Evolutionary conservation across 2,888 invertebrate genomes (phyloP).

Genomic region (Pandemis heparana): DNA sequence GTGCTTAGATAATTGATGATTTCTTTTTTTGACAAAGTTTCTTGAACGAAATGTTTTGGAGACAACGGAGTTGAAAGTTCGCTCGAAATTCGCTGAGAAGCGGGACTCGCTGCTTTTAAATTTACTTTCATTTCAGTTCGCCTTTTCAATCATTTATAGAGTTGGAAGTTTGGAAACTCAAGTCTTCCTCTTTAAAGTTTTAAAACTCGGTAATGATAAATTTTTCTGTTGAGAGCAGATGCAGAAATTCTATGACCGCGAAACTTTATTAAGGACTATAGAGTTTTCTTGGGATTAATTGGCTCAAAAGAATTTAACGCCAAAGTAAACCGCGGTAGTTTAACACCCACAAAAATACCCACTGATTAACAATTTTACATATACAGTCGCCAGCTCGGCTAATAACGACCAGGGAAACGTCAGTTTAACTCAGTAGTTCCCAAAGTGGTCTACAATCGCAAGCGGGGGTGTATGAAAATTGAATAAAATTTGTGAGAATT

Average conservation of each 20-base stretch:
- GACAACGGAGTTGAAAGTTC: conserved; percentile 1
- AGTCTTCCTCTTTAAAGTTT: neutral
- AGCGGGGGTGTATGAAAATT: too few relatives aligned
- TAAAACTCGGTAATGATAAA: neutral
- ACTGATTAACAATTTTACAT: too few relatives aligned
- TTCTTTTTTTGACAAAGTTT: conserved; percentile 9
- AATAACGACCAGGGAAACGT: too few relatives aligned
- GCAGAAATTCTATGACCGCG: neutral
- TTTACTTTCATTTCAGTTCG: conserved; percentile 17
- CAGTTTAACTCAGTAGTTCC: too few relatives aligned
- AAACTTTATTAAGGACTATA: neutral
- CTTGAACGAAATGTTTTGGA: neutral
- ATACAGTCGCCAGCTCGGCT: too few relatives aligned
- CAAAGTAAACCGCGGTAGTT: too few relatives aligned
- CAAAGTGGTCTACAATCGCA: too few relatives aligned
- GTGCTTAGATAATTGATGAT: neutral
- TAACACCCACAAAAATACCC: too few relatives aligned
- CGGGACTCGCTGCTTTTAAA: conserved; percentile 2
- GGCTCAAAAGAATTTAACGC: too few relatives aligned
- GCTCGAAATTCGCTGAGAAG: neutral
- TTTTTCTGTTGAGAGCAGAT: neutral
- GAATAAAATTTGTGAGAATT: too few relatives aligned
- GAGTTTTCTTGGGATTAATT: neutral
- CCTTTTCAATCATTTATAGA: conserved; percentile 11
- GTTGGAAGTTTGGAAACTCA: conserved; percentile 2